Percentiles rank a stretch among this genome's conserved stretches.
Conservation (phyloP, 2,113 vertebrate genomes). For the Seriola rivoliana region DNA sequence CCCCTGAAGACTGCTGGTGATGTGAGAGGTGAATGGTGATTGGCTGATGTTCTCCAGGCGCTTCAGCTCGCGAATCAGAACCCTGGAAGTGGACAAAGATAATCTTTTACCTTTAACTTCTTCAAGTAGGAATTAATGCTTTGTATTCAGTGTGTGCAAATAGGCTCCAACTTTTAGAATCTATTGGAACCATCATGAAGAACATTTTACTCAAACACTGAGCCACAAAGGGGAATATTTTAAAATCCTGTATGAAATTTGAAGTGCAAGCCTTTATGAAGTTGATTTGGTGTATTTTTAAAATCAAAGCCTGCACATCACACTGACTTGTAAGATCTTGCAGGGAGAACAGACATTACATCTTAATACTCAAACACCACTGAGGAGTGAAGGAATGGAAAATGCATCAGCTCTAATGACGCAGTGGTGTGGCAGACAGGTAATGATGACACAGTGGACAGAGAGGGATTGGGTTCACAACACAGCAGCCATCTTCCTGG, state of each 20-base stretch:
- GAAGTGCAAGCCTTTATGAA: neutral
- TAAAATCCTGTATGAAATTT: slow-evolving; percentile 17
- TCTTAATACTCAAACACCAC: slow-evolving; percentile 13
- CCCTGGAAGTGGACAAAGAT: slow-evolving; percentile 70
- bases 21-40: slow-evolving; percentile 88
- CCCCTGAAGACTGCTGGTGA: slow-evolving; percentile 88
- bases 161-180: neutral
- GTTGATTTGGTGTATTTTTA: slow-evolving; percentile 1
- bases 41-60: slow-evolving; percentile 88
- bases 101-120: neutral
- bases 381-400: slow-evolving; percentile 48
- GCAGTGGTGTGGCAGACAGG: slow-evolving; percentile 52
- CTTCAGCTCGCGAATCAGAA: slow-evolving; percentile 88
- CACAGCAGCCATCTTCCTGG: slow-evolving; percentile 28
- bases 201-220: neutral
- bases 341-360: slow-evolving; percentile 15
- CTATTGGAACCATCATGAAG: neutral
- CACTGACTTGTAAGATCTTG: slow-evolving; percentile 23
- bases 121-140: too few relatives aligned
- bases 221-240: neutral
- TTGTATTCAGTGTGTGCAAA: slow-evolving; percentile 2
- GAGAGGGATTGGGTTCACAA: slow-evolving; percentile 37
- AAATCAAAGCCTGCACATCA: neutral
- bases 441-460: slow-evolving; percentile 53
- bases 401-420: slow-evolving; percentile 48